Base-by-base conservation (phyloP, 2,797 vertebrate genomes). In the Poeciliopsis turneri region DNA sequence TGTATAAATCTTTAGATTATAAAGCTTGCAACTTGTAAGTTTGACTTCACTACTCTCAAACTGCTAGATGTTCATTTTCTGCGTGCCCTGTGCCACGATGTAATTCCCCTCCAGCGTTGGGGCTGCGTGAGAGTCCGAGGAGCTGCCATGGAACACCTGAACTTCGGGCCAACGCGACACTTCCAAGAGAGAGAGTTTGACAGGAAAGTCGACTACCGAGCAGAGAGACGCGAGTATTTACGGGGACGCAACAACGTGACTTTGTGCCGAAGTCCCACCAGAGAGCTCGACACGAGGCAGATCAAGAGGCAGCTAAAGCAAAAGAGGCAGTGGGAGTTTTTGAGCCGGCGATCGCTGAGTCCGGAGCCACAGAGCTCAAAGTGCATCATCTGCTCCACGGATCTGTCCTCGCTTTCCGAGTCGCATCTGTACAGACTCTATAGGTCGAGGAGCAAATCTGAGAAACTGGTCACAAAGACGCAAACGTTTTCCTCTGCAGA, bases 291-390 rank as follows among this genome's bases (percentile, higher is more conserved):
- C 78, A 85, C 92, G 0, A 90, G 73, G 15, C 68, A 72, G 78
- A 91, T 95, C 5, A 95, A 95, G 84, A 88, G 86, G 16, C 90
- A 94, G 33, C 88, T 93, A 55, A 95, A 93, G 85, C 83, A 93
- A 45, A 96, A 95, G 89, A 94, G 96, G 75, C 94, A 96, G n/a
- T 73, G 75, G 72, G 95, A 95, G 82, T 96, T 96, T 80, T 86
- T 91, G 49, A 95, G 87, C 87, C 93, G 95, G 82, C 91, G 96
- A 85, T 91, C 94, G 0, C 79, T 91, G 78, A 94, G 90, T 79
- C 91, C 92, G 39, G 92, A 88, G 51, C 45, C 7, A 12, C 53
- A 75, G 9, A 6, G 45, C 45, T 45, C 55, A 18, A 84, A 81
- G 78, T 82, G 88, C 66, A 72, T 75, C 51, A 80, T 84, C 53